Base-by-base conservation (phyloP, 1,140 invertebrate species). In the Cataglyphis hispanica region DNA sequence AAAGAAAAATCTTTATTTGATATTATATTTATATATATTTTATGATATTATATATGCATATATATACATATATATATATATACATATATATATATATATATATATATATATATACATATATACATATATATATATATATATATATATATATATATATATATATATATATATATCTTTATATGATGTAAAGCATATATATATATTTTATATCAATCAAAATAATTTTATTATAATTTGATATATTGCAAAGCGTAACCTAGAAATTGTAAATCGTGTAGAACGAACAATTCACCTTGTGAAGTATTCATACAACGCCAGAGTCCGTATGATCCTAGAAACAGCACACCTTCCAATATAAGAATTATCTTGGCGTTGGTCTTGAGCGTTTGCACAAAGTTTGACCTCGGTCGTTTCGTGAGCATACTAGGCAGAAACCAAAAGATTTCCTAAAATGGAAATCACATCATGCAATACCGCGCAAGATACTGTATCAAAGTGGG, bases 371-470 rank as follows among this genome's bases (percentile, higher is more conserved):
- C 1, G 10, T 27, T 25, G 5, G 16, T 61, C n/a, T 56, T 53
- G n/a, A 85, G 10, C 8, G n/a, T 50, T 77, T 85, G 67, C 0
- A 11, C 1, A 6, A 43, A 50, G 5, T 11, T 22, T 2, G 78
- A 16, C 60, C 91, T 92, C 19, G 93, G 91, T 13, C 27, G 64
- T 67, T 92, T 95, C n/a, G 72, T 31, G 86, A 94, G 89, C 95
- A 95, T 95, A 91, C 93, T 94, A 93, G 66, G 27, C 43, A 78
- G 63, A 58, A 75, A 85, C 81, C 53, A 3, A 8, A 80, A 40
- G 90, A 94, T 94, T 93, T 92, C 94, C 94, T 93, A 94, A 95
- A 93, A 93, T 94, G 95, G 94, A 94, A 93, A 95, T 95, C 91
- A 93, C 91, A 94, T 93, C 85, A 3, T 3, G 31, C 31, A 90